Evolutionary conservation across 2,797 vertebrate species (phyloP), one percentile per base, ranked within the genome.

Genomic region (Luscinia luscinia): DNA sequence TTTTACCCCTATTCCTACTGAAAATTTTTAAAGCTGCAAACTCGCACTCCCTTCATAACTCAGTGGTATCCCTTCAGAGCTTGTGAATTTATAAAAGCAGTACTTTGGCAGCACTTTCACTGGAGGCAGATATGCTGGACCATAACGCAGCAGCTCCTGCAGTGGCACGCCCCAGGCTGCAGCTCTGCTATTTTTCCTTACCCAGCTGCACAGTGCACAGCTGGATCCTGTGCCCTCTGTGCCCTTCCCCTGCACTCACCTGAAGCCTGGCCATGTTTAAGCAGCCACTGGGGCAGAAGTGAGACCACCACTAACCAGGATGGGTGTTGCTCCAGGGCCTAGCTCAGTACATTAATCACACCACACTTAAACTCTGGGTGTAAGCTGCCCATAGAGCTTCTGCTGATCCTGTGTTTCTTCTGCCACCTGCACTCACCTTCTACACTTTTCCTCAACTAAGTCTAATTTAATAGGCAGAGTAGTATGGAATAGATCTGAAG

Each of bases 191-290:
- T 21, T 16, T 58, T 27, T 23, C 40, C 59, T 52, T 16, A 8
- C 8, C 30, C 24, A n/a, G 54, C 57, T 6, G 3, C 43, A 7
- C 2, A 1, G 28, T 26, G 48, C 6, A 1, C 0, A 2, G 58
- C 78, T 34, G 11, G 51, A 48, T 36, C 45, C 64, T 6, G 18
- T 6, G 28, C 58, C 64, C 34, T 22, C 64, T 6, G 21, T 6
- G 28, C 58, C 64, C 34, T 22, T 45, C 49, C 30, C 55, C 46
- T 63, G 32, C 32, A 26, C 43, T 36, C 11, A 16, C 32, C 32
- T 5, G 27, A 12, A 28, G 34, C 61, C 13, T 6, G 7, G 23
- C 61, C 6, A 1, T 1, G 20, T 17, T 62, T 18, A 9, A 55
- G n/a, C 26, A n/a, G 58, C 9, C n/a, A 2, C 8, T 9, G 43